Evolutionary conservation across 2,797 vertebrate genomes (phyloP).

Genomic region (Lagorchestes hirsutus): DNA sequence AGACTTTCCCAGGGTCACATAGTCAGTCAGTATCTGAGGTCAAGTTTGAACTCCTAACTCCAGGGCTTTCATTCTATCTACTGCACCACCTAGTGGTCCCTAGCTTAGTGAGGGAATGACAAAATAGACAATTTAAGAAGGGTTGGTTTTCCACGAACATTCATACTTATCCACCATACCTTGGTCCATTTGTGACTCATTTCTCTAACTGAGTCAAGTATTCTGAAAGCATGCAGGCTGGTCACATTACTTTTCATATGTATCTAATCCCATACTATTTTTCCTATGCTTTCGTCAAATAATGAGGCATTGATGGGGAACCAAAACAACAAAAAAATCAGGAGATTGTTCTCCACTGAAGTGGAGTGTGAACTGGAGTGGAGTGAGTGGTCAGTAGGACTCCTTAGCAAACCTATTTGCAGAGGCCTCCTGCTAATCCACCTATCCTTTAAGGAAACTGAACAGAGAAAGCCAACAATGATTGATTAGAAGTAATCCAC

Average conservation of each 20-base stretch:
- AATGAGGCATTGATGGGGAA: constrained; percentile 45
- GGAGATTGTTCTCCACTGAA: constrained; percentile 6
- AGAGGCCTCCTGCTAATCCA: constrained; percentile 56
- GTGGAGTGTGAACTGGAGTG: constrained; percentile 25
- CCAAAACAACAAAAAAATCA: constrained; percentile 58
- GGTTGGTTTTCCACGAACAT: constrained; percentile 63
- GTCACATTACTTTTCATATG: constrained; percentile 44
- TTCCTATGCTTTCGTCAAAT: constrained; percentile 48
- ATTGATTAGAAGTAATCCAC: not conserved
- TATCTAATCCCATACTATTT: constrained; percentile 47
- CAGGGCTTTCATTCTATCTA: not conserved
- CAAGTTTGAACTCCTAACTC: not conserved
- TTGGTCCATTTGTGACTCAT: constrained; percentile 65
- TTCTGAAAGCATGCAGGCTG: constrained; percentile 45
- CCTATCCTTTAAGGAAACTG: not conserved
- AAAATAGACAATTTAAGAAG: constrained; percentile 70
- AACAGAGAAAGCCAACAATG: not conserved
- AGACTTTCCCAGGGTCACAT: not conserved
- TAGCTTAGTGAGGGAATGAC: constrained; percentile 66
- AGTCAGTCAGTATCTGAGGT: not conserved
- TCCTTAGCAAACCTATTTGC: constrained; percentile 23
- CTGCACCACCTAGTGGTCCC: not conserved
- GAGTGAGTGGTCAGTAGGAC: constrained; percentile 62
- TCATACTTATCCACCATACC: constrained; percentile 54
- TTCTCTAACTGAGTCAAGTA: constrained; percentile 63